These are phyloP conservation scores for Dichetophora obliterata DNA, from an alignment of 2,888 invertebrate species.

Conservation along the genomic window DNA sequence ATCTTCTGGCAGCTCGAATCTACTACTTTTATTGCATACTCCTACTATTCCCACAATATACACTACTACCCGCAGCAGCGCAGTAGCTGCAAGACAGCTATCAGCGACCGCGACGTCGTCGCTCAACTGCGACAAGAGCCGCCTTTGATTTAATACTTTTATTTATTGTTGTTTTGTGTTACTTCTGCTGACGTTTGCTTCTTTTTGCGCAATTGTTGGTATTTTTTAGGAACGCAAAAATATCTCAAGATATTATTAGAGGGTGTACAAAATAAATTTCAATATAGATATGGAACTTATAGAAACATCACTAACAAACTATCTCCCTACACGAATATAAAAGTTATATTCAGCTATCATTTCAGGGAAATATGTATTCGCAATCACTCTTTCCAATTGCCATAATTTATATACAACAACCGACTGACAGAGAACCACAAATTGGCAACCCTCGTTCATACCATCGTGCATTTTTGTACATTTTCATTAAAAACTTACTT, in stretches of 20 bases:
- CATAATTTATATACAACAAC: background rate
- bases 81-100: background rate
- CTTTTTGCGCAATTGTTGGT: background rate
- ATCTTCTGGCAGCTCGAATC: conserved; percentile 17
- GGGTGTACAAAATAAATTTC: background rate
- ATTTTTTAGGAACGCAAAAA: background rate
- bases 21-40: conserved; percentile 22
- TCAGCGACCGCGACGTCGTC: background rate
- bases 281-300: background rate
- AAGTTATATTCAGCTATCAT: background rate
- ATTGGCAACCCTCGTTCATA: conserved; percentile 6
- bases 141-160: background rate
- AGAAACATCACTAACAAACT: background rate
- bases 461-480: too few relatives aligned
- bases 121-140: background rate
- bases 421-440: background rate
- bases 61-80: background rate
- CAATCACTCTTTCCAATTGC: conserved; percentile 26
- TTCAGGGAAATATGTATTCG: conserved; percentile 18
- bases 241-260: too few relatives aligned
- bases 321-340: background rate
- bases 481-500: conserved; percentile 6
- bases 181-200: background rate
- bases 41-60: conserved; percentile 12
- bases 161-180: background rate